Conservation (phyloP, 2,888 invertebrate species). For the Platycnemis pennipes region DNA sequence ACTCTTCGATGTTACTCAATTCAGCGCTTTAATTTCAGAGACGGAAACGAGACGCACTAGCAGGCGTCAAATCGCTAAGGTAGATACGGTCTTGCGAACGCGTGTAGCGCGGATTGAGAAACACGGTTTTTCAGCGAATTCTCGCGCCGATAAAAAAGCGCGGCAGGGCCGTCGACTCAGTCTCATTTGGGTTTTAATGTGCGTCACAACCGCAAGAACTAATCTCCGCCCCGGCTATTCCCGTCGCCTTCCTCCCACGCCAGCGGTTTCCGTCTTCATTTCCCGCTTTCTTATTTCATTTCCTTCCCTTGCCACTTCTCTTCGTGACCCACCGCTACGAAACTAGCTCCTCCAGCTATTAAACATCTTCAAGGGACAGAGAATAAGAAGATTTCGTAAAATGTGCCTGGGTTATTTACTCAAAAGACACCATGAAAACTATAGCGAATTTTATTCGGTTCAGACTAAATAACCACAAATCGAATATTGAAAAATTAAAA, state of each 20-base stretch:
- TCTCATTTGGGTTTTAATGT: not conserved
- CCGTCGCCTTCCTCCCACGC: not conserved
- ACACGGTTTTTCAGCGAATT: not conserved
- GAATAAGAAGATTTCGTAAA: too few species aligned
- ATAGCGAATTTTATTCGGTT: too few species aligned
- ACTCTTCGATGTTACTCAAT: not conserved
- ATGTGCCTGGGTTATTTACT: too few species aligned
- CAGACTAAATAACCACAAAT: too few species aligned
- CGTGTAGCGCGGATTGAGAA: not conserved
- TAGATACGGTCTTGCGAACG: not conserved
- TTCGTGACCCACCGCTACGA: too few species aligned
- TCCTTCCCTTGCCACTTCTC: too few species aligned
- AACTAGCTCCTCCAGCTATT: too few species aligned
- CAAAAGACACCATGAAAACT: too few species aligned
- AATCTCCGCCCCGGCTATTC: not conserved
- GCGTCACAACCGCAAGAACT: slow-evolving; percentile 32
- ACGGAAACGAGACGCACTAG: not conserved
- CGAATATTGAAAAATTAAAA: too few species aligned
- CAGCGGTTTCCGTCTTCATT: not conserved
- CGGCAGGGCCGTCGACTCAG: not conserved
- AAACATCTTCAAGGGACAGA: too few species aligned
- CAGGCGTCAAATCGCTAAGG: not conserved
- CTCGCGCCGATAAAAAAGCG: not conserved
- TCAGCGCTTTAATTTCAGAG: not conserved
- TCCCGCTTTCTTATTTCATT: too few species aligned